Evolutionary conservation across 2,113 vertebrate genomes (phyloP), one percentile per base, ranked within the genome.

Genomic region (Spea bombifrons): DNA sequence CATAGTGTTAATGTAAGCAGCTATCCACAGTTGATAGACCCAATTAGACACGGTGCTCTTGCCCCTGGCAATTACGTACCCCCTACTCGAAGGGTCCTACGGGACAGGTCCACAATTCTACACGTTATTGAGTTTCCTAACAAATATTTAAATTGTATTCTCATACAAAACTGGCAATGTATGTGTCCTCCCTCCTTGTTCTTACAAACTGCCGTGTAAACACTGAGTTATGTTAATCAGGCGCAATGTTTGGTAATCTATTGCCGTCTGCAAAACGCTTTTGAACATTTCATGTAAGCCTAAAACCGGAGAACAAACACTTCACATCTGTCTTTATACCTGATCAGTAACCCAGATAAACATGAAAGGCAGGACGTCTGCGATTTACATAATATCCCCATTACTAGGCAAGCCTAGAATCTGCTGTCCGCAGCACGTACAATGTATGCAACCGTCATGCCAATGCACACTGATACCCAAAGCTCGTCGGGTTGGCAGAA

Each of bases 401-500:
- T 73, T 78, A 65, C 76, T 66, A 57, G 66, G 77, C 63, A 80
- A 50, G 16, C 49, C 69, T 57, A 71, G 67, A 3, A 61, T 16
- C 55, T 45, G 66, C 66, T 61, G 76, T 49, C 71, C 17, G 16
- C 46, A 80, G 77, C 77, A 79, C 59, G 16, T 17, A 79, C 69
- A 79, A 79, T 79, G 44, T 61, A 79, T 73, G 67, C 68, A 67
- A 45, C 55, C 67, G 43, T 67, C 77, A 73, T 66, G 71, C 77
- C 71, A 80, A 59, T 63, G 65, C 73, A 80, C 57, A 73, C 70
- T 73, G 71, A 68, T 67, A 71, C 71, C 77, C 71, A 80, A 55
- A 80, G 75, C 69, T 73, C 75, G 69, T 67, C 80, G 57, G 67
- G 75, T 93, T 93, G 84, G 63, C n/a, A 68, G 77, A 66, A 75